Percentiles rank a stretch among this genome's conserved stretches.
Evolutionary conservation across 37 sponge, comb jelly and placozoan species (phyloP).

Genomic region (Crambe crambe): DNA sequence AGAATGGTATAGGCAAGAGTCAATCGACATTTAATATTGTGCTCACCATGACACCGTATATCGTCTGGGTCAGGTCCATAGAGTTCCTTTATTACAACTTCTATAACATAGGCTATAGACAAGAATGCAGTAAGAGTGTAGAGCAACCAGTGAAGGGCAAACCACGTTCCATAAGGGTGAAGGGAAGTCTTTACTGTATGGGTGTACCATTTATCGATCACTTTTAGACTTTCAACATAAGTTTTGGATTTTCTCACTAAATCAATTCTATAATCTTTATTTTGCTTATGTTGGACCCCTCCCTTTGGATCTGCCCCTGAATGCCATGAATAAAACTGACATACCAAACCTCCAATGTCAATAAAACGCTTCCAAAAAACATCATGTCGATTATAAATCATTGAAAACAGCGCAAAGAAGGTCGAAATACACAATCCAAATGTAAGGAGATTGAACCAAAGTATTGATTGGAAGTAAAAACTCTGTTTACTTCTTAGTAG

Average conservation of each 20-base stretch:
- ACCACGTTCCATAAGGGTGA: constrained; percentile 23
- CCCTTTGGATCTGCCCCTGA: too few species aligned
- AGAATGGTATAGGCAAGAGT: not conserved
- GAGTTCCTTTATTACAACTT: not conserved
- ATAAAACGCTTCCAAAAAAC: not conserved
- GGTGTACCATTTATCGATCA: not conserved
- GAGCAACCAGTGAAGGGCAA: constrained; percentile 28
- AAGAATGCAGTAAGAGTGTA: constrained; percentile 19
- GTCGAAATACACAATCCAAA: not conserved
- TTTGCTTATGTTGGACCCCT: too few species aligned
- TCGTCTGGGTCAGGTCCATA: not conserved
- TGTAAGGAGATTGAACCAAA: not conserved
- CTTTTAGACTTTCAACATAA: not conserved
- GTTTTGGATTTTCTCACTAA: too few species aligned
- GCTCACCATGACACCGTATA: not conserved
- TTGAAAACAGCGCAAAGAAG: constrained; percentile 6
- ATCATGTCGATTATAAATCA: not conserved
- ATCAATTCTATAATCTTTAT: too few species aligned
- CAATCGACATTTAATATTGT: not conserved
- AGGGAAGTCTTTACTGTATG: not conserved
- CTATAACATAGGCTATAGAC: constrained; percentile 24
- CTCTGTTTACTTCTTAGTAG: not conserved
- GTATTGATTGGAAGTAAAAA: constrained; percentile 1
- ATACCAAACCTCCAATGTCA: not conserved
- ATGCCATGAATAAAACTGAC: not conserved